phyloP scores from a whole-genome alignment of 92 coral and sea anemone genomes.

The Epizoanthus rinbou region DNA sequence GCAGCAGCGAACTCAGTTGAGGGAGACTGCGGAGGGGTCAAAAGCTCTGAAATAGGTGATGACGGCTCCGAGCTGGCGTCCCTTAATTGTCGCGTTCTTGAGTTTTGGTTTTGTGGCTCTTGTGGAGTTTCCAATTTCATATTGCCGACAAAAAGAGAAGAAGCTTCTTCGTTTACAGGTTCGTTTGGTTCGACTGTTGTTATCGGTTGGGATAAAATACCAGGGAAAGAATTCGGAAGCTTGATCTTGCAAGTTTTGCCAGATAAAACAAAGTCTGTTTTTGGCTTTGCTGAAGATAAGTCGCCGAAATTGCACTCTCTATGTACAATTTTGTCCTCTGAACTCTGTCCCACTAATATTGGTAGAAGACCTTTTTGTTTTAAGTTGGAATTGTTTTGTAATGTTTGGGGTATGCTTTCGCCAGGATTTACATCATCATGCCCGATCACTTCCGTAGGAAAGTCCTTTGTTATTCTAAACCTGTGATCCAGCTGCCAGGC shows the following conservation, averaged over 20 bases:
- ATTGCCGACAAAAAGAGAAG: neutral
- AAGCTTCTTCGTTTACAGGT: neutral
- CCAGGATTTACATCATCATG: neutral
- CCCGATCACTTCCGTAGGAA: neutral
- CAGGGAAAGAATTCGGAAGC: constrained; percentile 37
- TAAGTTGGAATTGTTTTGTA: neutral
- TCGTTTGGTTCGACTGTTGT: constrained; percentile 8
- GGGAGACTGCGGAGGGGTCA: neutral
- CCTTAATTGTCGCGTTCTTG: neutral
- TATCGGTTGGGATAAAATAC: neutral
- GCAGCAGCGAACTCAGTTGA: constrained; percentile 39
- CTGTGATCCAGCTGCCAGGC: constrained; percentile 38
- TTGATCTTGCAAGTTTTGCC: constrained; percentile 37
- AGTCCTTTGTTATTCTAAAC: neutral
- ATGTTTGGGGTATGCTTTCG: neutral
- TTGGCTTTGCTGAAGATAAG: neutral
- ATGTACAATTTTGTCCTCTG: neutral
- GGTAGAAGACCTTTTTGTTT: neutral
- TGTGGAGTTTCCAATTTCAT: neutral
- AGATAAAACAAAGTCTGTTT: constrained; percentile 2
- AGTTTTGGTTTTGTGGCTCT: neutral
- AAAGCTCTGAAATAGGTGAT: neutral
- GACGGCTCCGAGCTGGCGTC: neutral
- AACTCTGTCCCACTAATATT: neutral
- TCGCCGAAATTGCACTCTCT: neutral